phyloP scores from a whole-genome alignment of 1,140 invertebrate genomes.

The Medauroidea extradentata region DNA sequence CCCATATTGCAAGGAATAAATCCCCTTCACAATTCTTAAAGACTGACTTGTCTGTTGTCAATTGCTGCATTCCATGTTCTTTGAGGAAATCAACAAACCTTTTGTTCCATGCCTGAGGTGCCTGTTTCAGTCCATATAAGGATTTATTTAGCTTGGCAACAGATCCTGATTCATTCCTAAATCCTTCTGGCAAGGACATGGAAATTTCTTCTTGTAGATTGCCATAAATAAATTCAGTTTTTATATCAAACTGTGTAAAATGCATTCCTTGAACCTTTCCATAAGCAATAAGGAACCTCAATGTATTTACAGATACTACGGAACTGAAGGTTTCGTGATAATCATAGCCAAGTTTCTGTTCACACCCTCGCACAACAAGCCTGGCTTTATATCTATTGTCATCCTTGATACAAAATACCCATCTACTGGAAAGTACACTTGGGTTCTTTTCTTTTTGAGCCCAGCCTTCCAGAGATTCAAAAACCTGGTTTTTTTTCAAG shows the following conservation, averaged over 20 bases:
- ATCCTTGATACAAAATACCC: too few relatives aligned
- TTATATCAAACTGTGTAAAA: constrained; percentile 32
- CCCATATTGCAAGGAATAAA: too few relatives aligned
- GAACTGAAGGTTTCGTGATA: constrained; percentile 33
- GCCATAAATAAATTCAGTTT: constrained; percentile 43
- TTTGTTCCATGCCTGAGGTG: constrained; percentile 40
- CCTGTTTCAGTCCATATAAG: constrained; percentile 45
- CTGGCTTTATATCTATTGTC: too few relatives aligned
- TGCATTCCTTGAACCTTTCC: constrained; percentile 22
- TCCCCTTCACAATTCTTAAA: too few relatives aligned
- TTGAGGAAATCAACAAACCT: neutral
- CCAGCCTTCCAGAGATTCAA: too few relatives aligned
- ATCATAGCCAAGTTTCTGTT: constrained; percentile 26
- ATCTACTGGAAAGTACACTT: too few relatives aligned
- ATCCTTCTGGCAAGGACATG: constrained; percentile 41
- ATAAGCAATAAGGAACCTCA: constrained; percentile 26
- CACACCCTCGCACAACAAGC: too few relatives aligned
- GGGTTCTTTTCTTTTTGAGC: too few relatives aligned
- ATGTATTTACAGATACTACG: constrained; percentile 30
- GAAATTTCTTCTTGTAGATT: constrained; percentile 42
- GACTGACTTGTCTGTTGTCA: too few relatives aligned
- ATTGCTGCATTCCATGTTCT: too few relatives aligned
- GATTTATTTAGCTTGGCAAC: constrained; percentile 37
- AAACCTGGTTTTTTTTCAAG: too few relatives aligned
- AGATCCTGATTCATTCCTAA: constrained; percentile 22